Base-by-base conservation (phyloP, 2,888 invertebrate genomes). In the Oligia strigilis region DNA sequence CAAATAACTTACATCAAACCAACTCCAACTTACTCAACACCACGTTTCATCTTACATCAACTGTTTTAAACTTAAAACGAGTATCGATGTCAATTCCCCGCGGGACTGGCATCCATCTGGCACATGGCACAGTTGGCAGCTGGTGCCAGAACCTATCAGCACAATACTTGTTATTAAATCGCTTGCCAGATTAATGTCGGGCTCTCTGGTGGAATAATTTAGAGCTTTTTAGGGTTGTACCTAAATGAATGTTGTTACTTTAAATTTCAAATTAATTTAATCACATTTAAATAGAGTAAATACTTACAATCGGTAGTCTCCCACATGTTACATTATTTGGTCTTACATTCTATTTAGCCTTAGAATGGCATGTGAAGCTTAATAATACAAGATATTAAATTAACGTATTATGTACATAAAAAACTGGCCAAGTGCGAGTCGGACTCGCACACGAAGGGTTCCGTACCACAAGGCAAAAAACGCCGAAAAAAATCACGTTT, bases 91-190 rank as follows among this genome's bases (percentile, higher is more conserved):
- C 71, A 74, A 73, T 80, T 75, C 62, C 72, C 67, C 74, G n/a
- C 58, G 74, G 52, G 77, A 43, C 73, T 80, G 55, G 72, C 77
- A 29, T 52, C 70, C 71, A 64, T 40, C 4, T 72, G 70, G 58
- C 77, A 81, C 67, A 58, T 67, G 72, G 49, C 70, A 72, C 17
- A 60, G 64, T 66, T 75, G 85, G 72, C 85, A 85, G 65, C 80
- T 66, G 77, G 14, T 78, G 75, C 77, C 73, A 78, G 70, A 40
- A 62, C 69, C 72, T 72, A 83, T 83, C 76, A 75, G 62, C 74
- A 80, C 74, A 40, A 64, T 36, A 82, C n/a, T 79, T 75, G 64
- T 80, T 82, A 85, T 77, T 84, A 77, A 84, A 83, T 88, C 64
- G 36, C 60, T 58, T 73, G 75, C 70, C 75, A 80, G 67, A 87